phyloP scores from a whole-genome alignment of 1,140 invertebrate species.

The Sarcophaga bullata region DNA sequence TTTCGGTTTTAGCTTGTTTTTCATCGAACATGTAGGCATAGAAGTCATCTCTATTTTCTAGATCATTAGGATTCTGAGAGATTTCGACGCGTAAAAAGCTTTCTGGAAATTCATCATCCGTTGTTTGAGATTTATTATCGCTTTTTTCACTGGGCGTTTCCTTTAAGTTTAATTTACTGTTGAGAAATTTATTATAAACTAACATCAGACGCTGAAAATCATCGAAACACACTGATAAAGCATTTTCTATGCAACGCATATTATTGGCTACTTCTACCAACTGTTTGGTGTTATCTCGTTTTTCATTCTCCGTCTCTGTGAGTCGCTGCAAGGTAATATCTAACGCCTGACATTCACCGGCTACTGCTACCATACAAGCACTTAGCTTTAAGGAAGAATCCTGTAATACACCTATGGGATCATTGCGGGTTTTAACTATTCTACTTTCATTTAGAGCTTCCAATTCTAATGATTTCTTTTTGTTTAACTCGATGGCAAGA shows the following conservation, averaged over 20 bases:
- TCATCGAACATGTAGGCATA: conserved; percentile 64
- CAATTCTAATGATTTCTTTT: conserved; percentile 57
- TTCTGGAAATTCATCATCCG: conserved; percentile 54
- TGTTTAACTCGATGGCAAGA: conserved; percentile 56
- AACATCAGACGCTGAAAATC: conserved; percentile 63
- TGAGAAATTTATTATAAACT: conserved; percentile 62
- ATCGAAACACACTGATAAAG: conserved; percentile 59
- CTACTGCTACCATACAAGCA: conserved; percentile 63
- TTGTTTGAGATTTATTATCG: conserved; percentile 29
- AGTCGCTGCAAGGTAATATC: conserved; percentile 59
- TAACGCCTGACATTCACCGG: conserved; percentile 60
- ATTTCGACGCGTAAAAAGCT: conserved; percentile 60
- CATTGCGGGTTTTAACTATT: conserved; percentile 50
- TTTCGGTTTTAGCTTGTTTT: conserved; percentile 53
- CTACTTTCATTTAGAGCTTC: conserved; percentile 53
- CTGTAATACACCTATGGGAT: conserved; percentile 58
- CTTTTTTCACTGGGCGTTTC: conserved; percentile 24
- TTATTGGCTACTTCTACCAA: conserved; percentile 60
- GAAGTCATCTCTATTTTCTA: conserved; percentile 57
- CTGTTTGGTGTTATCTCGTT: conserved; percentile 56
- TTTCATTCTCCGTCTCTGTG: conserved; percentile 55
- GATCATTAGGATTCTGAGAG: conserved; percentile 54
- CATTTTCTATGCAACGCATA: conserved; percentile 61
- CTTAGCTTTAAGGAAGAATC: conserved; percentile 62
- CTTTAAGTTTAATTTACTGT: conserved; percentile 55